These are phyloP conservation scores for Temnothorax curvispinosus DNA, from an alignment of 1,140 invertebrate genomes.

Conservation along the genomic window DNA sequence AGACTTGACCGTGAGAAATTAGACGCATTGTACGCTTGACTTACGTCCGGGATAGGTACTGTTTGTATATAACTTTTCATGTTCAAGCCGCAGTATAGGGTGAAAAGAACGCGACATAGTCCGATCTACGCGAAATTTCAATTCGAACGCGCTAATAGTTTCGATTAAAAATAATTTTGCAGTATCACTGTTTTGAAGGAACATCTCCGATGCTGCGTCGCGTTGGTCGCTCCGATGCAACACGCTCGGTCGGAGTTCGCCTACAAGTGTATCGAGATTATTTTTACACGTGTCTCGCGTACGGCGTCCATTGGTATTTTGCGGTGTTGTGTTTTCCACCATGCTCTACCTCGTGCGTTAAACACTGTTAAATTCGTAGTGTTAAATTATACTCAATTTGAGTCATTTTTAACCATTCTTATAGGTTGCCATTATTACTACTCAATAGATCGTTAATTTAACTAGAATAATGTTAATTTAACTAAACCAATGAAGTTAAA, in stretches of 20 bases:
- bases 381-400: no score
- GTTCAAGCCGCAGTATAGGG: no score
- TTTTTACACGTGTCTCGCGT: conserved; percentile 50
- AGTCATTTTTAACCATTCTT: no score
- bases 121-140: background rate
- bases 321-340: background rate
- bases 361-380: no score
- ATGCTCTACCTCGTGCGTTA: background rate
- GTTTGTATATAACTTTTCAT: background rate
- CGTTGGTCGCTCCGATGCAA: background rate
- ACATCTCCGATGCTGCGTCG: background rate
- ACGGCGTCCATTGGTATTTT: conserved; percentile 42
- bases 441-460: no score
- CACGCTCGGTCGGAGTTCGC: background rate
- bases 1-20: no score
- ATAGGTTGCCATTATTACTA: no score
- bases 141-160: background rate
- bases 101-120: no score
- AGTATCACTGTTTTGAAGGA: background rate
- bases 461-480: no score
- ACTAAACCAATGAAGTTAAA: no score
- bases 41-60: background rate
- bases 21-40: no score
- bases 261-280: conserved; percentile 38
- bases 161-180: conserved; percentile 1